These are phyloP conservation scores for Myiagra hebetior DNA, from an alignment of 2,113 vertebrate genomes.

Conservation along the genomic window DNA sequence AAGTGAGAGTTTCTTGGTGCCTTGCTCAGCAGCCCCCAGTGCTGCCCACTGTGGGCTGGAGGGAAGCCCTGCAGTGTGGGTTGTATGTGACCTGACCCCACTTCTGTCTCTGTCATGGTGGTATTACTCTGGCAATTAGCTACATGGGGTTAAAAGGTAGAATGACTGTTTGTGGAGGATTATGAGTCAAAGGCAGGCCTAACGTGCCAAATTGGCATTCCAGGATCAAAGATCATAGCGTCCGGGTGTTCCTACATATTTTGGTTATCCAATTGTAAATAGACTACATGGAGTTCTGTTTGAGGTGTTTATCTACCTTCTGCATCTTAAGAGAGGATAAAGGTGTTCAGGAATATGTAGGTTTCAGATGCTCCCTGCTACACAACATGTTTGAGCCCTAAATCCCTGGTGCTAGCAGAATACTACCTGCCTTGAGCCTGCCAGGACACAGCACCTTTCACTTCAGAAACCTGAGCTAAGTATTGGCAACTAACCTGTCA, in stretches of 20 bases:
- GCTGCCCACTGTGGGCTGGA: not conserved
- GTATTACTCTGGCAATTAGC: not conserved
- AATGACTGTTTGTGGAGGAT: not conserved
- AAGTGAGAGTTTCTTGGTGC: not conserved
- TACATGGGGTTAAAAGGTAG: not conserved
- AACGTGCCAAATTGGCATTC: not conserved
- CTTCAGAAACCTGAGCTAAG: not conserved
- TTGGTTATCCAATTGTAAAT: not conserved
- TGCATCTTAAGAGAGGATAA: not conserved
- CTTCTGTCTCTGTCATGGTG: not conserved
- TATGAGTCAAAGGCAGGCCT: not conserved
- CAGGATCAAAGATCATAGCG: not conserved
- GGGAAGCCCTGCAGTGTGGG: not conserved
- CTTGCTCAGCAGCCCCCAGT: not conserved
- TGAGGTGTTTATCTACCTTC: not conserved
- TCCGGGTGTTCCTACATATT: not conserved
- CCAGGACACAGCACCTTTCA: not conserved
- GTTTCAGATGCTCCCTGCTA: not conserved
- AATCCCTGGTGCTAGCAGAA: not conserved
- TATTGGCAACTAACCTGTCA: not conserved
- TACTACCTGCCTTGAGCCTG: not conserved
- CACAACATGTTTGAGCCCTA: not conserved
- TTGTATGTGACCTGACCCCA: not conserved
- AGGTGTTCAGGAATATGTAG: not conserved
- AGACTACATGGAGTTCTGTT: not conserved